Percentiles rank a stretch among this genome's conserved stretches.
Conservation (phyloP, 2,797 vertebrate species). For the Coccyzus lansbergi region DNA sequence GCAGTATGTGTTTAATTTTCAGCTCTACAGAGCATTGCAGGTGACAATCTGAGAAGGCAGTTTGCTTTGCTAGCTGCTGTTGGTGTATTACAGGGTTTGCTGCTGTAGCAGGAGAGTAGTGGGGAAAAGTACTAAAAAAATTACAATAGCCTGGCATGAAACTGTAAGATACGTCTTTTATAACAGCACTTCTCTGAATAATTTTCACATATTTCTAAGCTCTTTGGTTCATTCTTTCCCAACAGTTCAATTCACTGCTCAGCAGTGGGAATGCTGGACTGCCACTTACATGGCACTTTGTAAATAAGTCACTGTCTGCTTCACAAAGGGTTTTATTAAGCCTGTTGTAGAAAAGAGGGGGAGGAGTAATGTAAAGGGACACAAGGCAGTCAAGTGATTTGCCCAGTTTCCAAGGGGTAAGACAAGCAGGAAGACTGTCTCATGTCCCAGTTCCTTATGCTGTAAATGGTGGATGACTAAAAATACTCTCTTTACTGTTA, state of each 20-base stretch:
- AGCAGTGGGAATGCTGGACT: neutral
- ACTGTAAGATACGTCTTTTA: neutral
- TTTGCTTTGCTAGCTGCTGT: neutral
- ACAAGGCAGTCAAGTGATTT: neutral
- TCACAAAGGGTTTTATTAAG: neutral
- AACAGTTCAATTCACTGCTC: neutral
- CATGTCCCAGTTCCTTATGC: neutral
- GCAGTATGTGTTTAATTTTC: neutral
- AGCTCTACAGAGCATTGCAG: neutral
- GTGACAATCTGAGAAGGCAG: neutral
- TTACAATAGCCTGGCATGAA: neutral
- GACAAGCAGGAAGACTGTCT: neutral
- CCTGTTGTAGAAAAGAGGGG: neutral
- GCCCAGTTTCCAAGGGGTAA: neutral
- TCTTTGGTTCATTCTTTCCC: neutral
- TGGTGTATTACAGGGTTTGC: neutral
- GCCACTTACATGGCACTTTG: neutral
- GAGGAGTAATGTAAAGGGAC: neutral
- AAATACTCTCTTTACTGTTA: neutral
- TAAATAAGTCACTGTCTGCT: neutral
- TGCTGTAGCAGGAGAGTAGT: neutral
- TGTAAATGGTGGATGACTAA: constrained; percentile 22
- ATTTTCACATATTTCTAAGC: neutral
- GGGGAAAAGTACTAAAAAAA: neutral
- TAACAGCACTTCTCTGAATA: neutral